A percentile compares a stretch with the other conserved stretches of the same genome.
phyloP scores from a whole-genome alignment of 2,113 vertebrate species.

The Stictonetta naevosa region DNA sequence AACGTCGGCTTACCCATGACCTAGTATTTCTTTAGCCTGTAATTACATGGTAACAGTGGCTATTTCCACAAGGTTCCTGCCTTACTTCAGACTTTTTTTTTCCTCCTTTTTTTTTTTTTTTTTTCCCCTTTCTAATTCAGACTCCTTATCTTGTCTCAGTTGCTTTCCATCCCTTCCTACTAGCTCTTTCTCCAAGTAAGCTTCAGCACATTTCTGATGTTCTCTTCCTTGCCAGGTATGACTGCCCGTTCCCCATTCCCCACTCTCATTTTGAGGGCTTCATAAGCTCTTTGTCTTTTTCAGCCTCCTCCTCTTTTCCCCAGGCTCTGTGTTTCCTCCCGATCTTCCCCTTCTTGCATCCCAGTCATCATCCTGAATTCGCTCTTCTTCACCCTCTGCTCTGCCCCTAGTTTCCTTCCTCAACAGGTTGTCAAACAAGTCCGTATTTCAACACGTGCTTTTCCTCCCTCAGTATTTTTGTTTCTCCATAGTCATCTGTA shows the following conservation, averaged over 20 bases:
- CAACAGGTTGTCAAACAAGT: not conserved
- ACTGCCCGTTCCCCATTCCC: not conserved
- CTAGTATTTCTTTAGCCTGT: not conserved
- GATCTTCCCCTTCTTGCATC: not conserved
- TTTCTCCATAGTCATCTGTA: rapidly evolving
- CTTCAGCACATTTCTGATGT: not conserved
- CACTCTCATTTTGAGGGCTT: rapidly evolving
- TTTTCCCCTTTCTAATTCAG: not conserved
- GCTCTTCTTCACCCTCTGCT: not conserved
- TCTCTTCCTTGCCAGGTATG: not conserved
- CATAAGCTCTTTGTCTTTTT: not conserved
- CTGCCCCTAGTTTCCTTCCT: not conserved
- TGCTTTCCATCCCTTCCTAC: not conserved
- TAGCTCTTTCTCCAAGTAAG: not conserved
- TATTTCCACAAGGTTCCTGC: not conserved
- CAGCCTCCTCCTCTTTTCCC: not conserved
- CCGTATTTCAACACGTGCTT: not conserved
- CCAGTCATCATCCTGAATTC: not conserved
- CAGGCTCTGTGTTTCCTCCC: not conserved
- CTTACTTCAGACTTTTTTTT: not conserved
- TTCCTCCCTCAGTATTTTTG: not conserved
- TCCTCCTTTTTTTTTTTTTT: not conserved
- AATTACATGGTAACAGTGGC: not conserved
- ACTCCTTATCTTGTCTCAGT: not conserved
- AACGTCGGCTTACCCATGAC: not conserved